Percentiles rank a stretch among this genome's conserved stretches.
These are phyloP conservation scores for Corbicula japonica DNA, from an alignment of 2,888 invertebrate genomes.

Conservation along the genomic window DNA sequence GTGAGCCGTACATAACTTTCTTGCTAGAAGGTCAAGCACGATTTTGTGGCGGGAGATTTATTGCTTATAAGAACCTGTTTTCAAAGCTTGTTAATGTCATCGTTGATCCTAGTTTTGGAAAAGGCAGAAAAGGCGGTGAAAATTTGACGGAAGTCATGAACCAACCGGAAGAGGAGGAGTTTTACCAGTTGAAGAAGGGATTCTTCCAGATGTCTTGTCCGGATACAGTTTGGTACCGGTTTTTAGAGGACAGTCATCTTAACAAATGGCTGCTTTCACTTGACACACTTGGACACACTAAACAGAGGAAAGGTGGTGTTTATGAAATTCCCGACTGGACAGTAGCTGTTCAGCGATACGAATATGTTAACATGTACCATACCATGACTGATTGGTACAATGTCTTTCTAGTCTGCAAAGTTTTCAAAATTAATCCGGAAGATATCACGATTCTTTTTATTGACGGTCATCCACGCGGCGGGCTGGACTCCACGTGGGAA, in stretches of 20 bases:
- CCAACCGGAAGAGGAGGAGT: conserved; percentile 73
- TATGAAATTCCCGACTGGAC: conserved; percentile 55
- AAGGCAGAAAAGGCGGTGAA: conserved; percentile 70
- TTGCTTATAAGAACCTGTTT: too few relatives aligned
- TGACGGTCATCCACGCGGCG: conserved; percentile 83
- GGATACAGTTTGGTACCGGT: conserved; percentile 33
- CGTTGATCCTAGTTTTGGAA: conserved; percentile 55
- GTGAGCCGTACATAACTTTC: too few relatives aligned
- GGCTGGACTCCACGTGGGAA: conserved; percentile 80
- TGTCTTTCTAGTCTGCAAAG: conserved; percentile 73
- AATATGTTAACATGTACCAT: conserved; percentile 82
- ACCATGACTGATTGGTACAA: conserved; percentile 82
- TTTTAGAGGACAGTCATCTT: conserved; percentile 57
- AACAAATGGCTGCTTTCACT: conserved; percentile 54
- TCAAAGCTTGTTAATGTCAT: conserved; percentile 55
- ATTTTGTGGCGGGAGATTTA: too few relatives aligned
- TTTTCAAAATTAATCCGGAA: conserved; percentile 66
- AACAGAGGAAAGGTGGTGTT: too few relatives aligned
- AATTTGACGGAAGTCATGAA: conserved; percentile 68
- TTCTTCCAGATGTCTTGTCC: conserved; percentile 71
- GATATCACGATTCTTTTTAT: conserved; percentile 79
- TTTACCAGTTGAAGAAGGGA: conserved; percentile 62
- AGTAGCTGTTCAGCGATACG: conserved; percentile 78
- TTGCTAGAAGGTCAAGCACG: too few relatives aligned
- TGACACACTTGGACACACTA: background rate